These are phyloP conservation scores for Syngnathus rostellatus DNA, from an alignment of 2,797 vertebrate genomes.

Conservation along the genomic window DNA sequence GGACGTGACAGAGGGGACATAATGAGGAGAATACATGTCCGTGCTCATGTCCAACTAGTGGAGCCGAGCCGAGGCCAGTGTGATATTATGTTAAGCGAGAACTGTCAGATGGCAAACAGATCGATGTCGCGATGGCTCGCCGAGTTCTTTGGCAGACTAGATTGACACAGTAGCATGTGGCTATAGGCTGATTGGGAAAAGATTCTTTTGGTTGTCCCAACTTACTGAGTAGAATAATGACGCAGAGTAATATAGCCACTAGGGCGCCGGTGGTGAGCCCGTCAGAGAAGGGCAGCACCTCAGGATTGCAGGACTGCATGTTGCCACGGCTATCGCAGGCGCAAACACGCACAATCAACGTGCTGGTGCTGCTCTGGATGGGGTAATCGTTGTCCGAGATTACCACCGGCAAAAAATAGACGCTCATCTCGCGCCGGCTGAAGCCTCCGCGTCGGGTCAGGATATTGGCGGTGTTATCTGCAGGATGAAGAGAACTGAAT, in stretches of 20 bases:
- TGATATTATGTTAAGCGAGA: slow-evolving; percentile 52
- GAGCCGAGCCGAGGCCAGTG: slow-evolving; percentile 57
- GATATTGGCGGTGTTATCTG: slow-evolving; percentile 96
- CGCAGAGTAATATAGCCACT: slow-evolving; percentile 89
- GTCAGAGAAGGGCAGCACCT: slow-evolving; percentile 84
- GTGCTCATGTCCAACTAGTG: slow-evolving; percentile 36
- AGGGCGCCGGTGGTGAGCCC: slow-evolving; percentile 92
- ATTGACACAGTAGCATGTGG: too few species aligned
- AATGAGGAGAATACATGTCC: slow-evolving; percentile 2
- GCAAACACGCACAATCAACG: slow-evolving; percentile 85
- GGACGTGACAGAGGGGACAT: slow-evolving; percentile 9
- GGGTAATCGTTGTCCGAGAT: slow-evolving; percentile 94
- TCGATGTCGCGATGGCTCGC: slow-evolving; percentile 57
- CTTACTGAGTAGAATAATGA: slow-evolving; percentile 90
- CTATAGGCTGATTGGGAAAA: too few species aligned
- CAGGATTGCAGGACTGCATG: slow-evolving; percentile 84
- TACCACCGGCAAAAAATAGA: slow-evolving; percentile 87
- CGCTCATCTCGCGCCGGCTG: slow-evolving; percentile 84
- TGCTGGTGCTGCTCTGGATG: slow-evolving; percentile 92
- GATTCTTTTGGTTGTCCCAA: not conserved
- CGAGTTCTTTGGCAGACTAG: slow-evolving; percentile 13
- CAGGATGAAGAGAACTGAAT: not conserved
- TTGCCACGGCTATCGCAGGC: slow-evolving; percentile 84
- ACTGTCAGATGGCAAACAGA: slow-evolving; percentile 58
- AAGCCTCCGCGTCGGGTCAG: slow-evolving; percentile 86